Percentiles rank a stretch among this genome's conserved stretches.
Conservation (phyloP, 1,140 invertebrate species). For the Atta colombica region DNA sequence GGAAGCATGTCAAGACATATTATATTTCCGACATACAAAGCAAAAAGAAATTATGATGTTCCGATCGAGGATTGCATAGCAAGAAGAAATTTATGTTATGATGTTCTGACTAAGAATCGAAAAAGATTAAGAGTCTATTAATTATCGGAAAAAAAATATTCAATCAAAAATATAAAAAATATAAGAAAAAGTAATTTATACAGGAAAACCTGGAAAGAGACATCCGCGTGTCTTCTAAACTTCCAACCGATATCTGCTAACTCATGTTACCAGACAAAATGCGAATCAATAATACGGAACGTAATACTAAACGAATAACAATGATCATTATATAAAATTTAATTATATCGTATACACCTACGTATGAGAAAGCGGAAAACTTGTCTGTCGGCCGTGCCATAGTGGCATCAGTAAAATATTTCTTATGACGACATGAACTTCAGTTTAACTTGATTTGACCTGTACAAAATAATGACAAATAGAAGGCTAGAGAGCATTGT, state of each 20-base stretch:
- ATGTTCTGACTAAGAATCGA: background rate
- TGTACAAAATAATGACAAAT: conserved; percentile 58
- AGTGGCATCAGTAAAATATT: conserved; percentile 4
- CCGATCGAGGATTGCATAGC: too few relatives aligned
- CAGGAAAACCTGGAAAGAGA: background rate
- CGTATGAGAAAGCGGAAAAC: conserved; percentile 50
- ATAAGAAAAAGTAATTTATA: background rate
- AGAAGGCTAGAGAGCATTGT: conserved; percentile 30
- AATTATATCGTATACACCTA: background rate
- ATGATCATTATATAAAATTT: conserved; percentile 18
- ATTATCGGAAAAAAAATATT: background rate
- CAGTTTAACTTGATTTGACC: background rate
- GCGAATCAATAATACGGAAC: background rate
- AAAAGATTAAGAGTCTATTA: conserved; percentile 12
- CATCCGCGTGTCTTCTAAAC: background rate
- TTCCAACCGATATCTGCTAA: background rate
- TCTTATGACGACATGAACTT: too few relatives aligned
- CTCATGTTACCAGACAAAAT: conserved; percentile 3
- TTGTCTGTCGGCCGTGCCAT: conserved; percentile 8
- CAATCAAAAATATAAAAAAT: background rate
- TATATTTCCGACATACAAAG: background rate
- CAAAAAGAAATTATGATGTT: conserved; percentile 11
- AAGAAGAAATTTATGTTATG: background rate
- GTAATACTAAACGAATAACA: background rate
- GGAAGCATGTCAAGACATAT: background rate